These are phyloP conservation scores for Cryptomyrus ogoouensis DNA, from an alignment of 2,113 vertebrate species.

Conservation along the genomic window DNA sequence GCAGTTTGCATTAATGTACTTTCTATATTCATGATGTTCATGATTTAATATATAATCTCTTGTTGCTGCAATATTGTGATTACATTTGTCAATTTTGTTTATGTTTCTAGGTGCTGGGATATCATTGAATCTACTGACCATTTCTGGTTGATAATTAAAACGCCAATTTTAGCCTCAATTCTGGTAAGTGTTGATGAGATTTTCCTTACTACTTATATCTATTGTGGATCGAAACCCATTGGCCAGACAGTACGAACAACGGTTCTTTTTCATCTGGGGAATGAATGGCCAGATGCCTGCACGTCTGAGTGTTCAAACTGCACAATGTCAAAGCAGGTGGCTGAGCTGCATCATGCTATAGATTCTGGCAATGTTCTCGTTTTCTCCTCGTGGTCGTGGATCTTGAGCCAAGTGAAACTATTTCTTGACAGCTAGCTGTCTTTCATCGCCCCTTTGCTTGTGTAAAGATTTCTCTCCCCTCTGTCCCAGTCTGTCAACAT, in stretches of 20 bases:
- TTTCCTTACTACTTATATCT: background rate
- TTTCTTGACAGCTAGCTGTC: background rate
- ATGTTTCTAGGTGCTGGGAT: constrained; percentile 81
- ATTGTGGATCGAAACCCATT: background rate
- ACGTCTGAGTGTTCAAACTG: background rate
- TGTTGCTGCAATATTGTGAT: background rate
- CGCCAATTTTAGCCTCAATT: constrained; percentile 80
- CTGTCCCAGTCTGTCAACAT: background rate
- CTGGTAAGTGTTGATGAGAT: constrained; percentile 66
- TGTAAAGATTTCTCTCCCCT: background rate
- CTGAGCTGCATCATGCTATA: background rate
- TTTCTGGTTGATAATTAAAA: constrained; percentile 92
- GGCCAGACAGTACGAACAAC: background rate
- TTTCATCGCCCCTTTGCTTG: background rate
- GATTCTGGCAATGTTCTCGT: background rate
- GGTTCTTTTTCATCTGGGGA: background rate
- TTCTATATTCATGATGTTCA: background rate
- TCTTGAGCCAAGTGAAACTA: background rate
- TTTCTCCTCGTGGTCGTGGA: background rate
- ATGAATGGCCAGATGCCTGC: background rate
- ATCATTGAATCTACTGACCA: constrained; percentile 57
- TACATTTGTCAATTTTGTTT: background rate
- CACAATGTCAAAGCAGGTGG: background rate
- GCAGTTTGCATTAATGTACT: background rate
- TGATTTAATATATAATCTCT: background rate